These are phyloP conservation scores for Battus philenor DNA, from an alignment of 1,140 invertebrate species.

Conservation along the genomic window DNA sequence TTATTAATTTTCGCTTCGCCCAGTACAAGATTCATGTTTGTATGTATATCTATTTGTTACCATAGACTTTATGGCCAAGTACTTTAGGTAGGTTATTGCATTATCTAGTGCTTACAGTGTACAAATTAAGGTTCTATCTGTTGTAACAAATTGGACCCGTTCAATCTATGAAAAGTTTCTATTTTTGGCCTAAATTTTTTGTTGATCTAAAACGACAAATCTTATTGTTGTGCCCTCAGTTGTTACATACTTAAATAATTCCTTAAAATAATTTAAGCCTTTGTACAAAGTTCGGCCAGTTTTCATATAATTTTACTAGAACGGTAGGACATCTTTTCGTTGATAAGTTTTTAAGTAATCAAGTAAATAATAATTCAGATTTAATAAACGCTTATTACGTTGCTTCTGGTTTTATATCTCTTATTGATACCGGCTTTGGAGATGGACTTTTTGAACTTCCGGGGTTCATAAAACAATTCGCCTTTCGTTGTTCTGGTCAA, in stretches of 20 bases:
- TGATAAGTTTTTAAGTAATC: constrained; percentile 49
- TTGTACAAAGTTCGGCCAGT: constrained; percentile 51
- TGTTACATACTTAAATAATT: constrained; percentile 30
- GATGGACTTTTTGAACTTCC: constrained; percentile 5
- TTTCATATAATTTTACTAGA: constrained; percentile 37
- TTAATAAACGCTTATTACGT: constrained; percentile 60
- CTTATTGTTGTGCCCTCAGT: constrained; percentile 33
- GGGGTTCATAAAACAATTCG: constrained; percentile 11
- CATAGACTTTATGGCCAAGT: constrained; percentile 70
- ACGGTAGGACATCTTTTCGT: constrained; percentile 39
- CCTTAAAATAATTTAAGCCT: constrained; percentile 18
- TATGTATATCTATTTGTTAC: constrained; percentile 62
- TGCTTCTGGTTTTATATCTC: constrained; percentile 43
- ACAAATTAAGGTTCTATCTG: constrained; percentile 48
- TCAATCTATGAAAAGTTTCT: constrained; percentile 29
- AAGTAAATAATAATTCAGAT: constrained; percentile 56
- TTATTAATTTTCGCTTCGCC: constrained; percentile 48
- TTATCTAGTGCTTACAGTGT: constrained; percentile 54
- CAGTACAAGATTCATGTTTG: constrained; percentile 45
- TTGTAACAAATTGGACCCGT: constrained; percentile 26
- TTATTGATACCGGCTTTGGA: constrained; percentile 16
- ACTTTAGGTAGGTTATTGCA: constrained; percentile 54
- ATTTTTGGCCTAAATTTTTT: constrained; percentile 48
- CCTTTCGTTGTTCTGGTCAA: constrained; percentile 15
- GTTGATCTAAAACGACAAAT: constrained; percentile 30